Conservation (phyloP, 2,888 invertebrate species). For the Crocallis elinguaria region DNA sequence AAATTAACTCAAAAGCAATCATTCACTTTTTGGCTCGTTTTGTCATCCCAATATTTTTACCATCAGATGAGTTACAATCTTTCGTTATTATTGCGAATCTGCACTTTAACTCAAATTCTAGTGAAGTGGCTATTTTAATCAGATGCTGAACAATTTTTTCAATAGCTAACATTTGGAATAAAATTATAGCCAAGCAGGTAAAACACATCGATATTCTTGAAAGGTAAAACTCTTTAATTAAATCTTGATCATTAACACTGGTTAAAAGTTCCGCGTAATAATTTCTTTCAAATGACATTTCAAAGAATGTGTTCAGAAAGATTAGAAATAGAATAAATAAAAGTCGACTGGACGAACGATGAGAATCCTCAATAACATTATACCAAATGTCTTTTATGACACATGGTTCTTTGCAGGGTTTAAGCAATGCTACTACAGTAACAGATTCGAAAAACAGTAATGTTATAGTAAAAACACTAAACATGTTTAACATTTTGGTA, state of each 20-base stretch:
- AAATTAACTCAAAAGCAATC: background rate
- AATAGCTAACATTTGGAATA: conserved; percentile 57
- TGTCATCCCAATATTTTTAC: background rate
- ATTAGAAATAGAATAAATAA: conserved; percentile 36
- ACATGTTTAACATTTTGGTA: conserved; percentile 60
- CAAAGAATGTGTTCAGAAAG: conserved; percentile 51
- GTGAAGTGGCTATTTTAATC: conserved; percentile 54
- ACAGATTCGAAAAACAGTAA: conserved; percentile 54
- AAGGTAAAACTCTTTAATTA: conserved; percentile 53
- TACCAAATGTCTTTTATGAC: conserved; percentile 58
- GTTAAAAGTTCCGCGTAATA: conserved; percentile 43
- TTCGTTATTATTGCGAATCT: conserved; percentile 58
- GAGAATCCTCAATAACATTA: conserved; percentile 40
- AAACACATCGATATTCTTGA: conserved; percentile 53
- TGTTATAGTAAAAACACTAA: conserved; percentile 46
- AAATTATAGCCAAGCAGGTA: conserved; percentile 49
- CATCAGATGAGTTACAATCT: conserved; percentile 32
- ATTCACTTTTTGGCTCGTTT: too few relatives aligned
- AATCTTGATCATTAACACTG: conserved; percentile 38
- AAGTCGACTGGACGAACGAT: conserved; percentile 33
- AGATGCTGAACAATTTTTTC: conserved; percentile 55
- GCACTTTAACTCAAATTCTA: conserved; percentile 73
- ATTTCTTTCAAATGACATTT: conserved; percentile 52
- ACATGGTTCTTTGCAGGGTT: conserved; percentile 60
- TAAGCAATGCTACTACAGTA: conserved; percentile 57